Conservation (phyloP, 2,113 vertebrate genomes). For the Phaethornis superciliosus region DNA sequence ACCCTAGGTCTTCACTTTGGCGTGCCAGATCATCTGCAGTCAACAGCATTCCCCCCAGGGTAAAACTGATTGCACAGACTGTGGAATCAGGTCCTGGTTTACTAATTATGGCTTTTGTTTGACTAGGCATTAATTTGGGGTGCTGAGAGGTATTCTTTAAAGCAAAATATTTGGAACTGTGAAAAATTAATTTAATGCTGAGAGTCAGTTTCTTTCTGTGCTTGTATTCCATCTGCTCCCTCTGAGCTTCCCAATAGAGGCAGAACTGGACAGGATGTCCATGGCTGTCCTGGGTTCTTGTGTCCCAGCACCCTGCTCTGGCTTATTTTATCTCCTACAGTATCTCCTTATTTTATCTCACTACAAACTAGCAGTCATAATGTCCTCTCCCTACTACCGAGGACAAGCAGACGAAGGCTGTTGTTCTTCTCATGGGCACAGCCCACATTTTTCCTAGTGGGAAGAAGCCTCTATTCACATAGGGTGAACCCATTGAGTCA, state of each 20-base stretch:
- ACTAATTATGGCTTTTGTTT: background rate
- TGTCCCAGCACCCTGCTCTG: background rate
- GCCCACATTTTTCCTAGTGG: background rate
- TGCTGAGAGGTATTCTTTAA: background rate
- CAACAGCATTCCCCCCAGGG: background rate
- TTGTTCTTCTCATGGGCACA: background rate
- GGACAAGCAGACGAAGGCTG: background rate
- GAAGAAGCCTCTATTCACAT: background rate
- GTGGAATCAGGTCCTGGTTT: background rate
- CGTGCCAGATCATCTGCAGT: background rate
- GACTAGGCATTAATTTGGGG: conserved; percentile 10
- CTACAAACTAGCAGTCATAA: background rate
- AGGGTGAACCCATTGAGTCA: background rate
- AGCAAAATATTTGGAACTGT: background rate
- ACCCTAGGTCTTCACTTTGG: background rate
- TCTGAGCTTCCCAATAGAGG: background rate
- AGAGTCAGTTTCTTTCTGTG: background rate
- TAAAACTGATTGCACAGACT: background rate
- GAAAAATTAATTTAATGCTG: background rate
- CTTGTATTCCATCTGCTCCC: background rate
- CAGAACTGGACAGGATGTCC: background rate
- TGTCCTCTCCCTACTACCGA: background rate
- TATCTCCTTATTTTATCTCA: too few species aligned
- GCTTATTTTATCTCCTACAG: background rate
- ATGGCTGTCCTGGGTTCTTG: background rate